phyloP scores from a whole-genome alignment of 2,888 invertebrate species.

The Melanchra persicariae region DNA sequence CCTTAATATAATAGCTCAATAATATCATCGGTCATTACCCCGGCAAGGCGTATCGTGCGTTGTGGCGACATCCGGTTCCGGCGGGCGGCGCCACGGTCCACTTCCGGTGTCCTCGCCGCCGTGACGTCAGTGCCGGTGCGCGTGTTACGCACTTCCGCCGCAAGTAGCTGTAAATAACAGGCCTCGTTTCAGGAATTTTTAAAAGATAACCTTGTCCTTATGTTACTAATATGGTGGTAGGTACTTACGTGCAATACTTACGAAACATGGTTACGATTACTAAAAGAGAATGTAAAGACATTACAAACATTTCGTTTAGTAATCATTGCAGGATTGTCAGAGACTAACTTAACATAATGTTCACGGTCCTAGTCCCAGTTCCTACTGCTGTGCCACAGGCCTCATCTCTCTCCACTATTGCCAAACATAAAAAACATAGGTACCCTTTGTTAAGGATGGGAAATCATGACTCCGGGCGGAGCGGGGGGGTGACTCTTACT shows the following conservation, averaged over 20 bases:
- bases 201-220: constrained; percentile 28
- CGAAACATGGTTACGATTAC: neutral
- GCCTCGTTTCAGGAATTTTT: constrained; percentile 55
- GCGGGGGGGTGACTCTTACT: too few relatives aligned
- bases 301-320: neutral
- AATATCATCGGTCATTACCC: constrained; percentile 82
- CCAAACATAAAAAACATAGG: too few relatives aligned
- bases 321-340: too few relatives aligned
- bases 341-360: too few relatives aligned
- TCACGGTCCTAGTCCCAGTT: too few relatives aligned
- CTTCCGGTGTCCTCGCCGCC: constrained; percentile 83
- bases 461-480: too few relatives aligned
- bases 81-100: constrained; percentile 81
- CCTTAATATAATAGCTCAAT: constrained; percentile 58
- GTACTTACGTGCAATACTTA: too few relatives aligned
- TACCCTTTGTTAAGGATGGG: too few relatives aligned
- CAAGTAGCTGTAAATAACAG: constrained; percentile 70
- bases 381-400: too few relatives aligned
- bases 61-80: constrained; percentile 86
- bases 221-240: constrained; percentile 1
- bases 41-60: constrained; percentile 81
- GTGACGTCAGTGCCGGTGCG: constrained; percentile 84
- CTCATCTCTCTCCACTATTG: too few relatives aligned
- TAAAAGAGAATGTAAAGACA: neutral
- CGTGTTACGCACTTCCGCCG: constrained; percentile 87